Conservation (phyloP, 2,888 invertebrate genomes). For the Copidosoma aretas region DNA sequence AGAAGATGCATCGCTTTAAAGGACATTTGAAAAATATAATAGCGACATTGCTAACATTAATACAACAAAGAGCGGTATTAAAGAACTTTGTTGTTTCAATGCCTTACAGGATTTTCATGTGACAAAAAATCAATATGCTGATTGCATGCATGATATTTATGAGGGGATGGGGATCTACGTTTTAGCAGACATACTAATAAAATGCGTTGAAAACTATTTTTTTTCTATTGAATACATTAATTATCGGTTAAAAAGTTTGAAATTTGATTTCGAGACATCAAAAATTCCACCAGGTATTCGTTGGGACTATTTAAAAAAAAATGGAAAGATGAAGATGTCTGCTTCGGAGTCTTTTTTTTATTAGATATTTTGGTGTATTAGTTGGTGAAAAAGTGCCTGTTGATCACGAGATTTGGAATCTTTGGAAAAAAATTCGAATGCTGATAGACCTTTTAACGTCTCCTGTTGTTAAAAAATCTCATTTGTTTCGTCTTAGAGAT, state of each 20-base stretch:
- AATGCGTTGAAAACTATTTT: neutral
- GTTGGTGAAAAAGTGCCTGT: neutral
- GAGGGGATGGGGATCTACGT: neutral
- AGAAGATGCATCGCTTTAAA: neutral
- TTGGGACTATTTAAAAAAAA: too few species aligned
- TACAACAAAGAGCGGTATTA: constrained; percentile 17
- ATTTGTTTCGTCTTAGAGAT: too few species aligned
- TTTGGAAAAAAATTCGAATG: neutral
- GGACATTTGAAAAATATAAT: constrained; percentile 21
- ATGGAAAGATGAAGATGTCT: too few species aligned
- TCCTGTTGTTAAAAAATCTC: neutral
- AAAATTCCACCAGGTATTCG: too few species aligned
- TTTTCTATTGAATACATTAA: neutral
- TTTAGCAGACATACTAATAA: neutral
- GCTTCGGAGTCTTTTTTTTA: too few species aligned
- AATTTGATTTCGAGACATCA: neutral
- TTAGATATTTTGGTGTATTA: neutral
- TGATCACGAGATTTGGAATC: neutral
- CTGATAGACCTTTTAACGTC: neutral
- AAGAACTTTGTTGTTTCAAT: constrained; percentile 25
- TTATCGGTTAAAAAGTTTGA: neutral
- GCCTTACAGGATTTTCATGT: constrained; percentile 24
- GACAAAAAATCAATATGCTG: constrained; percentile 11
- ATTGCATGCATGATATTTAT: neutral
- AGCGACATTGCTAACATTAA: constrained; percentile 12